Evolutionary conservation across 2,113 vertebrate species (phyloP).

Genomic region (Triplophysa siluroides): DNA sequence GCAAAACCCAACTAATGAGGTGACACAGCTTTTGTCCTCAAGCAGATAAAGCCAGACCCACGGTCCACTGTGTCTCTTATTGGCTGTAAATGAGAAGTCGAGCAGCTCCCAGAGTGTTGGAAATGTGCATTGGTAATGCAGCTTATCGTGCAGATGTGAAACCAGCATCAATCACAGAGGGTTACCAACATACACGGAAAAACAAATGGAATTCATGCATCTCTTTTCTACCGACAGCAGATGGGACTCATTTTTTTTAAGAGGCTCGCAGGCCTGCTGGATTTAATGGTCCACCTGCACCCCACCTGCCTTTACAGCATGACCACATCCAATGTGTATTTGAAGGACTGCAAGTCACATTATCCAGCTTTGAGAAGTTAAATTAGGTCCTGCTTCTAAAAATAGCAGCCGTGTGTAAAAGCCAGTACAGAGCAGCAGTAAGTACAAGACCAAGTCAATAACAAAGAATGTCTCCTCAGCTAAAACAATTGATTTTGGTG

Average conservation of each 20-base stretch:
- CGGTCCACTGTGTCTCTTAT: constrained; percentile 34
- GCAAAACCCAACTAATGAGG: constrained; percentile 21
- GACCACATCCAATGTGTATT: constrained; percentile 30
- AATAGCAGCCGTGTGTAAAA: not conserved
- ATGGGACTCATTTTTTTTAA: constrained; percentile 73
- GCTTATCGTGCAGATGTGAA: constrained; percentile 45
- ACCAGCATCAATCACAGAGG: constrained; percentile 54
- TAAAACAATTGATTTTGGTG: too few species aligned
- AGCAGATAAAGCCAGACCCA: constrained; percentile 14
- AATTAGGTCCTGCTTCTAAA: not conserved
- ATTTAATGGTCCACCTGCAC: constrained; percentile 68
- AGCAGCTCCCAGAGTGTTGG: constrained; percentile 12
- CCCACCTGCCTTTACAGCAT: constrained; percentile 60
- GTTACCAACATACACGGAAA: constrained; percentile 42
- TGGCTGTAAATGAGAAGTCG: constrained; percentile 39
- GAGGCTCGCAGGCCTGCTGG: constrained; percentile 57
- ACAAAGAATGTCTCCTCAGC: too few species aligned
- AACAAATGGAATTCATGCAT: constrained; percentile 52
- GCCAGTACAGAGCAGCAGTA: too few species aligned
- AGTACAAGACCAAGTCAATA: too few species aligned
- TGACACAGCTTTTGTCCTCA: constrained; percentile 35
- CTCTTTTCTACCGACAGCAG: constrained; percentile 57
- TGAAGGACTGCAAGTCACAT: not conserved
- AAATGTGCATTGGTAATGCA: constrained; percentile 48
- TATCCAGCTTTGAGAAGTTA: not conserved